Base-by-base conservation (phyloP, 2,797 vertebrate genomes). In the Meda fulgida region DNA sequence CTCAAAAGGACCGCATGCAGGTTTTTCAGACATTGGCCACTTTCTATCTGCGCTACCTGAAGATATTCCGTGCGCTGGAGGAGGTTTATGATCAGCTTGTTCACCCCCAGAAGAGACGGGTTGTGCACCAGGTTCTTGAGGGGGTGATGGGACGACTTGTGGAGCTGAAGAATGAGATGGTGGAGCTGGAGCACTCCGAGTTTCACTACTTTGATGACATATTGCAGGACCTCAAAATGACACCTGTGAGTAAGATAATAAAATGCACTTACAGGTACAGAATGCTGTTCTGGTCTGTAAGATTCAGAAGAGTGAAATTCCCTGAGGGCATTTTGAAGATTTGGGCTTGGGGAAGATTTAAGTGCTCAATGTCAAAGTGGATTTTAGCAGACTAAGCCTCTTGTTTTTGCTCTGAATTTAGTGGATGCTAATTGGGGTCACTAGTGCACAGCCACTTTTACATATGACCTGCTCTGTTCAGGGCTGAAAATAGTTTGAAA, bases 121-220 rank as follows among this genome's bases (percentile, higher is more conserved):
- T 92, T 4, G 93, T 97, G 60, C 94, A 90, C 3, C 92, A 89
- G 0, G 84, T 94, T 4, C 92, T 97, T 65, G 96, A 97, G 0
- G 94, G 93, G 0, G 95, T 96, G 78, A 97, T 97, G 72, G 96
- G 97, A 1, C 94, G 96, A 3, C 73, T 97, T 79, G 90, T 97
- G 90, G 97, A 97, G 87, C 85, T 97, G 38, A 97, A 97, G 90
- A 94, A 92, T 0, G 96, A 97, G 84, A 95, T 97, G 95, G 96
- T 97, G 8, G 91, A 93, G 1, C 79, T 97, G 91, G 96, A 97
- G 34, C 89, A 92, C 1, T 95, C 92, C 0, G 97, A 97, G 92
- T 97, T 95, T 84, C 96, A 96, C 46, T 93, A 90, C 84, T 93
- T 96, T 46, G 95, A 95, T 3, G 92, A 94, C 16, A 77, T 97